Percentiles rank a stretch among this genome's conserved stretches.
Evolutionary conservation across 2,888 invertebrate species (phyloP).

Genomic region (Lamproptera curius): DNA sequence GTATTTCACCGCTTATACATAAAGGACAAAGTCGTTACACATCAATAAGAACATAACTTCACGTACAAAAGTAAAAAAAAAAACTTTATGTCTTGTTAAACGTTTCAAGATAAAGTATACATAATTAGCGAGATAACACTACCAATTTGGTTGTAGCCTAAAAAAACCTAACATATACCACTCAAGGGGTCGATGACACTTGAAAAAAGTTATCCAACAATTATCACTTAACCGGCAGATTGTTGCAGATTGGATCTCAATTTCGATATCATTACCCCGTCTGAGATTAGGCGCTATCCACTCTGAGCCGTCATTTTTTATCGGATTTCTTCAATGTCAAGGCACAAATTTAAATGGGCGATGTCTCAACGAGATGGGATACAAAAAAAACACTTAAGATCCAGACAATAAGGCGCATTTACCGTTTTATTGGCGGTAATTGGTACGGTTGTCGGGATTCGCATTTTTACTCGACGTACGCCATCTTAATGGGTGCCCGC

Average conservation of each 20-base stretch:
- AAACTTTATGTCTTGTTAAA: not conserved
- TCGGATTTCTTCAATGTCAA: conserved; percentile 17
- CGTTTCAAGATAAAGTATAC: too few species aligned
- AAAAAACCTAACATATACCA: not conserved
- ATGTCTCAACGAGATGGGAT: not conserved
- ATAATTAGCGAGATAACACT: too few species aligned
- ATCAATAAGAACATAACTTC: too few species aligned
- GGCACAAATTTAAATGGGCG: not conserved
- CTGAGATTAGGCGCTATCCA: conserved; percentile 35
- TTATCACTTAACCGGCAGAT: conserved; percentile 45
- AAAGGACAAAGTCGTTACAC: too few species aligned
- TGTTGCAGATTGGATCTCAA: conserved; percentile 24
- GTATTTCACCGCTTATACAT: too few species aligned
- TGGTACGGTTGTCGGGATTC: conserved; percentile 35
- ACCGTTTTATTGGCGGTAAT: conserved; percentile 10
- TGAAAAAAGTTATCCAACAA: conserved; percentile 51
- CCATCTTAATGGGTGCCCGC: conserved; percentile 48
- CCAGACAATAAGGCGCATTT: conserved; percentile 3
- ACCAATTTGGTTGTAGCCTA: too few species aligned
- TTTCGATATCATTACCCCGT: conserved; percentile 30
- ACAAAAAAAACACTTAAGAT: conserved; percentile 3
- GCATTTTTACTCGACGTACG: conserved; percentile 44
- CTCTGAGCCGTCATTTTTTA: conserved; percentile 35
- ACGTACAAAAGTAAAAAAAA: not conserved
- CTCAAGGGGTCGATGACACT: conserved; percentile 43